phyloP scores from a whole-genome alignment of 2,888 invertebrate genomes.

The Dicranocentrus wangi region DNA sequence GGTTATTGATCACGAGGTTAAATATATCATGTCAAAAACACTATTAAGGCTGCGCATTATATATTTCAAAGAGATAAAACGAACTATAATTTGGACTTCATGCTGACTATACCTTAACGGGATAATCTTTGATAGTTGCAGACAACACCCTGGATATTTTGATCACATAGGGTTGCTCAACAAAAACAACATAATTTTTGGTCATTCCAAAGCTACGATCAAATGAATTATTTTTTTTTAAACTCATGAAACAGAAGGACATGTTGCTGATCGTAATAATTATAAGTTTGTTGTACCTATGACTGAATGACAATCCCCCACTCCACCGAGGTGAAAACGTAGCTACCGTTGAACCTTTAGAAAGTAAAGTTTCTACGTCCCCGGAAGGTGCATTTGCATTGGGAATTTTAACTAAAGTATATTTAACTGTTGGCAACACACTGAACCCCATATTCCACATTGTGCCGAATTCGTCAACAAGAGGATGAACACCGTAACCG shows the following conservation, averaged over 20 bases:
- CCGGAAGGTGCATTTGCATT: slow-evolving; percentile 63
- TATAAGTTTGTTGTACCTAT: slow-evolving; percentile 26
- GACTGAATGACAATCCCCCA: slow-evolving; percentile 61
- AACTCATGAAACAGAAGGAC: background rate
- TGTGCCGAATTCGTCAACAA: slow-evolving; percentile 75
- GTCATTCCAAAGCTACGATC: slow-evolving; percentile 60
- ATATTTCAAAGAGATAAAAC: too few relatives aligned
- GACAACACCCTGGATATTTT: slow-evolving; percentile 60
- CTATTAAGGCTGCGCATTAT: too few relatives aligned
- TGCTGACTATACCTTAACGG: slow-evolving; percentile 53
- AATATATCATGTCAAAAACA: too few relatives aligned
- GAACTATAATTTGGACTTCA: too few relatives aligned
- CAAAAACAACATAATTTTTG: slow-evolving; percentile 60
- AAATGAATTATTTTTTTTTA: background rate
- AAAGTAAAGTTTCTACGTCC: slow-evolving; percentile 36
- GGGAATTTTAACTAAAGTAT: slow-evolving; percentile 74
- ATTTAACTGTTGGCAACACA: slow-evolving; percentile 73
- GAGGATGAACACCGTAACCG: slow-evolving; percentile 76
- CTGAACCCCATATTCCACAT: slow-evolving; percentile 75
- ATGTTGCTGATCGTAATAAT: background rate
- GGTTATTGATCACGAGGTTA: background rate
- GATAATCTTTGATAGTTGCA: slow-evolving; percentile 56
- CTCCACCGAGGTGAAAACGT: slow-evolving; percentile 66
- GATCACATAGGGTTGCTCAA: slow-evolving; percentile 64
- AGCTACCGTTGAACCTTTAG: slow-evolving; percentile 55